phyloP scores from a whole-genome alignment of 2,113 vertebrate genomes.

The Sinocyclocheilus anshuiensis region DNA sequence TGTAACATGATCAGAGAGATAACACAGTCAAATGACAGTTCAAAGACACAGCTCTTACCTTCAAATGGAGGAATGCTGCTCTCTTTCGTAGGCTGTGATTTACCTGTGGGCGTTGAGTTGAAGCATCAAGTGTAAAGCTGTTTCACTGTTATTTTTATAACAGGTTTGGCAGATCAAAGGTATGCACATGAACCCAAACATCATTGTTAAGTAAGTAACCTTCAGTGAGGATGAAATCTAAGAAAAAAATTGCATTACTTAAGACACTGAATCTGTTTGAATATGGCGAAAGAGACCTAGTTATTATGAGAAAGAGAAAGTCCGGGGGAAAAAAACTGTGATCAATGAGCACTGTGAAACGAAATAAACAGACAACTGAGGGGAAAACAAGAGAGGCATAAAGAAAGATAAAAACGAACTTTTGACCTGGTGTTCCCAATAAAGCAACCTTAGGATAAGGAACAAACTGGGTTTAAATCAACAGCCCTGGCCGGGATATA shows the following conservation, averaged over 20 bases:
- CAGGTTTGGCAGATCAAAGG: conserved; percentile 9
- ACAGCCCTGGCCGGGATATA: too few relatives aligned
- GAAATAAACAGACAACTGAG: not conserved
- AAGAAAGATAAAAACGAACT: not conserved
- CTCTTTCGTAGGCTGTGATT: not conserved
- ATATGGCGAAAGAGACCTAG: conserved; percentile 10
- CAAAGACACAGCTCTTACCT: conserved; percentile 47
- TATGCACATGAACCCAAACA: not conserved
- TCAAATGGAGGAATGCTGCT: conserved; percentile 7
- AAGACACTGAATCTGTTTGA: not conserved
- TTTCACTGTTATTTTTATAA: not conserved
- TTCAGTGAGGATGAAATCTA: not conserved
- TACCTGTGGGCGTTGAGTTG: not conserved
- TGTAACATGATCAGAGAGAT: conserved; percentile 50
- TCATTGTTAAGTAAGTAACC: not conserved
- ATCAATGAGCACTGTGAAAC: not conserved
- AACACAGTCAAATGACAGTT: conserved; percentile 42
- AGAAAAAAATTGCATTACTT: not conserved
- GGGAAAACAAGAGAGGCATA: not conserved
- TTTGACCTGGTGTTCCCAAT: too few relatives aligned
- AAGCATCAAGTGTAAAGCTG: not conserved
- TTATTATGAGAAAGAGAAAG: conserved; percentile 2
- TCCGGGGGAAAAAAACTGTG: too few relatives aligned
- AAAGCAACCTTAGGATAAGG: too few relatives aligned
- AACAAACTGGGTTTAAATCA: too few relatives aligned